Percentiles rank a stretch among this genome's conserved stretches.
Conservation (phyloP, 2,888 invertebrate species). For the Auanema sp. region DNA sequence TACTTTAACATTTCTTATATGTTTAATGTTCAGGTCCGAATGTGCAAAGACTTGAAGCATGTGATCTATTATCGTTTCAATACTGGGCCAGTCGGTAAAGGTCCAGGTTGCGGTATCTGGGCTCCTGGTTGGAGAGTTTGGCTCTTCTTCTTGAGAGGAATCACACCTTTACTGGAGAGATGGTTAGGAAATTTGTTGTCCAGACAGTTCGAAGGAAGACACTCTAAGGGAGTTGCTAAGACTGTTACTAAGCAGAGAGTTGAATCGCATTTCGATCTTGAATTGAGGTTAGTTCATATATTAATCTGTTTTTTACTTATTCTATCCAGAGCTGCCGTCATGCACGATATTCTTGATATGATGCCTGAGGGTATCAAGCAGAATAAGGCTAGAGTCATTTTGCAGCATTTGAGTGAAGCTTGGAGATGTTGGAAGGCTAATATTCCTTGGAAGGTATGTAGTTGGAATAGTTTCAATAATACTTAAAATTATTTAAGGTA, state of each 20-base stretch:
- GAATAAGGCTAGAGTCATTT: conserved; percentile 96
- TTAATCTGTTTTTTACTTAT: neutral
- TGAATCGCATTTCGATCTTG: conserved; percentile 98
- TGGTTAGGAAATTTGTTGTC: conserved; percentile 99
- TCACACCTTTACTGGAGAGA: conserved; percentile 92
- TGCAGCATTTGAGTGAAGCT: conserved; percentile 97
- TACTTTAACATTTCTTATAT: conserved; percentile 70
- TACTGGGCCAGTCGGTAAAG: conserved; percentile 64
- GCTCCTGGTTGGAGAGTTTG: conserved; percentile 90
- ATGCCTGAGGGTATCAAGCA: conserved; percentile 99
- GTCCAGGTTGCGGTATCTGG: conserved; percentile 63
- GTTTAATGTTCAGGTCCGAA: conserved; percentile 91
- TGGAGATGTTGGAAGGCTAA: conserved; percentile 99
- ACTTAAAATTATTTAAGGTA: conserved; percentile 70
- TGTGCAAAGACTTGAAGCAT: conserved; percentile 99
- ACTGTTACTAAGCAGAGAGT: conserved; percentile 99
- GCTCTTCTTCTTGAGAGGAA: conserved; percentile 99
- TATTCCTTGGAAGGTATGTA: conserved; percentile 93
- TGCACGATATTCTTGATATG: conserved; percentile 98
- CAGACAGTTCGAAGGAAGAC: conserved; percentile 96
- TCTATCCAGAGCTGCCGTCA: conserved; percentile 66
- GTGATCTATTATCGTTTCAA: conserved; percentile 87
- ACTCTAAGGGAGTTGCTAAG: conserved; percentile 97
- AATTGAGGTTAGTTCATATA: conserved; percentile 74
- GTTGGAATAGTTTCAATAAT: neutral